These are phyloP conservation scores for Araneus ventricosus DNA, from an alignment of 1,140 invertebrate species.

Conservation along the genomic window DNA sequence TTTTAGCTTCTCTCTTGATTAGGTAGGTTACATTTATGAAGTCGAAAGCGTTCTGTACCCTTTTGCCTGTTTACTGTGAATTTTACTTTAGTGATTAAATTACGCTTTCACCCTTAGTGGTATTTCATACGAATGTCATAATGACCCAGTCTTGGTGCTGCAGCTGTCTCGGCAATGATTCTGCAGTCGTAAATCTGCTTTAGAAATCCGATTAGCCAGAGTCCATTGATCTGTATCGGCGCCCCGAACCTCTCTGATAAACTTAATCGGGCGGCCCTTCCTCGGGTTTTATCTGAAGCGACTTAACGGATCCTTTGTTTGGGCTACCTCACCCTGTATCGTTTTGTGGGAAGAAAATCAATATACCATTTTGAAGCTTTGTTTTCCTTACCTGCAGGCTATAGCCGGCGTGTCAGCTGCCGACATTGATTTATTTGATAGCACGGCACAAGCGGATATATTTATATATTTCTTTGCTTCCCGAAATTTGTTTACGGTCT, in stretches of 20 bases:
- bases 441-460: background rate
- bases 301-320: constrained; percentile 39
- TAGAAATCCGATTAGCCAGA: background rate
- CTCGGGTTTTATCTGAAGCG: constrained; percentile 6
- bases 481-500: constrained; percentile 32
- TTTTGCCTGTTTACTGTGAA: too few species aligned
- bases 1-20: too few species aligned
- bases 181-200: background rate
- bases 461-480: constrained; percentile 8
- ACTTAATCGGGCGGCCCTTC: constrained; percentile 14
- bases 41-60: too few species aligned
- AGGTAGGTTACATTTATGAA: too few species aligned
- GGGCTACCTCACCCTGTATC: constrained; percentile 1
- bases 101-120: too few species aligned
- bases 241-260: constrained; percentile 1
- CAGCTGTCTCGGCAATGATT: background rate
- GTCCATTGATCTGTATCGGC: constrained; percentile 45
- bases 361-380: constrained; percentile 72
- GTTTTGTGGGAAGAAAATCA: constrained; percentile 58
- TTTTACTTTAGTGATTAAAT: background rate
- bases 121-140: too few species aligned
- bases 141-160: background rate
- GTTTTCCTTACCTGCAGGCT: constrained; percentile 71
- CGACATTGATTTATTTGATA: constrained; percentile 75
- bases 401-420: constrained; percentile 68